Evolutionary conservation across 2,888 invertebrate genomes (phyloP).

Genomic region (Chloroclysta siterata): DNA sequence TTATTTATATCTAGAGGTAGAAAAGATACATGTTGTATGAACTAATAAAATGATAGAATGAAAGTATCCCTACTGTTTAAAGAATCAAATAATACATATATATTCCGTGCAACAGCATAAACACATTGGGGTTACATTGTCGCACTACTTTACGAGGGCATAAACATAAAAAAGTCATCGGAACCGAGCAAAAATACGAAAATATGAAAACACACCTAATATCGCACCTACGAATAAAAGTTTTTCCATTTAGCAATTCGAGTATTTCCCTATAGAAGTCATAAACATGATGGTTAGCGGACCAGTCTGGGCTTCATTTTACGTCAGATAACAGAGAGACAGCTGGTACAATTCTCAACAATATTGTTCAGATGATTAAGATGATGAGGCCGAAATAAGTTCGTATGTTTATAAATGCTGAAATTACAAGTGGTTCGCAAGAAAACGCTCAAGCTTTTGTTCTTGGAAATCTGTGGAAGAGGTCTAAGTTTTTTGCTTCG

Average conservation of each 20-base stretch:
- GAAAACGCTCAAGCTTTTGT: no score
- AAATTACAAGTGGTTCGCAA: no score
- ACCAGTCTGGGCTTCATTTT: constrained; percentile 42
- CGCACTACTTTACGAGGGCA: constrained; percentile 75
- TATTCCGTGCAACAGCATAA: constrained; percentile 50
- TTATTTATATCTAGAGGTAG: no score
- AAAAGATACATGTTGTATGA: no score
- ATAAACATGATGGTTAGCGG: constrained; percentile 77
- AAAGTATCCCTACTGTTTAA: constrained; percentile 6
- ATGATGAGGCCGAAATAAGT: no score
- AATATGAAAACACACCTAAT: constrained; percentile 80
- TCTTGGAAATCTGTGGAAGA: no score
- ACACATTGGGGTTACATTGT: constrained; percentile 74
- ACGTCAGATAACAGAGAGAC: neutral
- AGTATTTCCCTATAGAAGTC: constrained; percentile 83
- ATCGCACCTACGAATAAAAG: constrained; percentile 68
- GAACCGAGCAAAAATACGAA: constrained; percentile 54
- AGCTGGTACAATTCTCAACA: constrained; percentile 9
- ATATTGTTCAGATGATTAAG: neutral
- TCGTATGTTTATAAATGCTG: no score
- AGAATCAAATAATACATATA: neutral
- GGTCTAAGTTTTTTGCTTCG: no score
- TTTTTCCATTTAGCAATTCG: constrained; percentile 78
- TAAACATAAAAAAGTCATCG: constrained; percentile 83
- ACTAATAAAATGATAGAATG: neutral